Evolutionary conservation across 2,113 vertebrate genomes (phyloP).

Genomic region (Andinoacara biseriatus): DNA sequence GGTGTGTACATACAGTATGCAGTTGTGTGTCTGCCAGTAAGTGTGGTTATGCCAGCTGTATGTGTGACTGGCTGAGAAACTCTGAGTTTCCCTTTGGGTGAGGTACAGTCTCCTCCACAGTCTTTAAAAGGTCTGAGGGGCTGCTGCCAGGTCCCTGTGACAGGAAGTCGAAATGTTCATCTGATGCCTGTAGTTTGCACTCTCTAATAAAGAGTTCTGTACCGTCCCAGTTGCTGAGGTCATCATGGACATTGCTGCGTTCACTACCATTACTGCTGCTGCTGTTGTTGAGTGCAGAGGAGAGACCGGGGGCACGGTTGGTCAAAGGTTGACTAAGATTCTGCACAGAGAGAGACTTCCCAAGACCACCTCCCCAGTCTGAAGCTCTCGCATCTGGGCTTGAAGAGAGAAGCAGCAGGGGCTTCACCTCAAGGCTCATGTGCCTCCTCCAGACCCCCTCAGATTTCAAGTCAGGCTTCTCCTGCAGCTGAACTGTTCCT

Average conservation of each 20-base stretch:
- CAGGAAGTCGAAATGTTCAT: slow-evolving; percentile 82
- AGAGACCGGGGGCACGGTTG: slow-evolving; percentile 83
- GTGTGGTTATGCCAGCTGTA: slow-evolving; percentile 86
- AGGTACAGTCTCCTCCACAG: slow-evolving; percentile 83
- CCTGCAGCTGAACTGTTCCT: slow-evolving; percentile 75
- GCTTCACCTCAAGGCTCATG: slow-evolving; percentile 89
- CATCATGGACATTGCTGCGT: slow-evolving; percentile 80
- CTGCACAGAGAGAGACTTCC: slow-evolving; percentile 92
- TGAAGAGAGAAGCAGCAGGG: slow-evolving; percentile 86
- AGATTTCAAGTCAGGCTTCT: slow-evolving; percentile 80
- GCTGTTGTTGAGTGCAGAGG: slow-evolving; percentile 77
- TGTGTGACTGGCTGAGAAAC: slow-evolving; percentile 85
- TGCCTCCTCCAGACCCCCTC: slow-evolving; percentile 89
- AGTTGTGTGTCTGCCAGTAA: slow-evolving; percentile 17
- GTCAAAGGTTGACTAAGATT: slow-evolving; percentile 88
- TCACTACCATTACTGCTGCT: slow-evolving; percentile 85
- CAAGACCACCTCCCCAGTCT: slow-evolving; percentile 79
- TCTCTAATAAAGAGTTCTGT: slow-evolving; percentile 91
- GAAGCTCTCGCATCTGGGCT: slow-evolving; percentile 68
- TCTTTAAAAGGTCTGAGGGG: slow-evolving; percentile 86
- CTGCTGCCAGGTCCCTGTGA: slow-evolving; percentile 76
- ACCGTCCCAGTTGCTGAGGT: slow-evolving; percentile 84
- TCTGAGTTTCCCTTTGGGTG: slow-evolving; percentile 83
- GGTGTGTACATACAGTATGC: slow-evolving; percentile 28
- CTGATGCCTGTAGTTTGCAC: slow-evolving; percentile 84